A percentile compares a stretch with the other conserved stretches of the same genome.
Evolutionary conservation across 1,140 invertebrate genomes (phyloP).

Genomic region (Meloidogyne floridensis): DNA sequence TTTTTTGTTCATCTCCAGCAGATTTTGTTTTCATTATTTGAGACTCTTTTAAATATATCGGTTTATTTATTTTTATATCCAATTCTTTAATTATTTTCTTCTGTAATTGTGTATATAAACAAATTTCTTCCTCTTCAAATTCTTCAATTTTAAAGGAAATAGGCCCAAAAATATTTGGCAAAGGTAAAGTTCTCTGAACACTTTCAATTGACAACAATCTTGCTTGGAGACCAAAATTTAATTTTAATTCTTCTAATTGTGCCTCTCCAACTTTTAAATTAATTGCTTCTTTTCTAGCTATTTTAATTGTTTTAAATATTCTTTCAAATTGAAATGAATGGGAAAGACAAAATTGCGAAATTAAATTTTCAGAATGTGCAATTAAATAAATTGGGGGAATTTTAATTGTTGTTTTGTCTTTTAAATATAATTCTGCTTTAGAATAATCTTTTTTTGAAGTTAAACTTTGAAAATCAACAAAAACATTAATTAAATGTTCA

Average conservation of each 20-base stretch:
- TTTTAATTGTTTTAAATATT: constrained; percentile 11
- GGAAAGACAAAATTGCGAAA: constrained; percentile 7
- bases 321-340: not conserved
- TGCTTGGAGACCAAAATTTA: constrained; percentile 26
- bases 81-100: constrained; percentile 35
- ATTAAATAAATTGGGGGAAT: constrained; percentile 16
- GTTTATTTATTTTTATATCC: constrained; percentile 35
- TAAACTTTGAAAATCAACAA: not conserved
- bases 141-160: constrained; percentile 37
- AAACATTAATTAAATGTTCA: not conserved
- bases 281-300: not conserved
- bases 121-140: constrained; percentile 54
- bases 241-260: constrained; percentile 11
- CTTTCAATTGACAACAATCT: constrained; percentile 9
- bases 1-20: constrained; percentile 47
- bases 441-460: not conserved
- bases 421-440: not conserved
- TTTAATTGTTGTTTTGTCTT: constrained; percentile 2
- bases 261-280: constrained; percentile 18
- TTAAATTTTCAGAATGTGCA: constrained; percentile 20
- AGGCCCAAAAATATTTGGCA: constrained; percentile 21
- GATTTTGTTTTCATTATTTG: constrained; percentile 45
- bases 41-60: constrained; percentile 43
- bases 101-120: constrained; percentile 54
- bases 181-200: constrained; percentile 16